phyloP scores from a whole-genome alignment of 2,113 vertebrate species.

The Cnemophilus loriae region DNA sequence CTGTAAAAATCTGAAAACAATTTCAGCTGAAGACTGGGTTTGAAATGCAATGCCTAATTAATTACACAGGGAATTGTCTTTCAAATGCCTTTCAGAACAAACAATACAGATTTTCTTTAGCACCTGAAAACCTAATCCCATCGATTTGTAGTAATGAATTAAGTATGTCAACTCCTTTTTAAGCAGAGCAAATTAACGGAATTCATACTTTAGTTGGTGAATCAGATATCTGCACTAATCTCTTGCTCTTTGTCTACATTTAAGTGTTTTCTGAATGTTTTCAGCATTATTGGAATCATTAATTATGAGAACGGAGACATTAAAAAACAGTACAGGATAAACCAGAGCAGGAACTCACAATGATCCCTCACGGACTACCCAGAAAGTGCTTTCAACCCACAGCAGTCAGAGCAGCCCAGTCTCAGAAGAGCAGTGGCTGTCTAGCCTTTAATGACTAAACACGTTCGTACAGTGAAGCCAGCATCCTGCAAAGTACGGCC shows the following conservation, averaged over 20 bases:
- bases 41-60: background rate
- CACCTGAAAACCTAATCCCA: constrained; percentile 1
- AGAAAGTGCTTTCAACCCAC: background rate
- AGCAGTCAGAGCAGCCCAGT: background rate
- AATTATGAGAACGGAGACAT: background rate
- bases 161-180: background rate
- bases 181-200: background rate
- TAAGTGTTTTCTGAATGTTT: background rate
- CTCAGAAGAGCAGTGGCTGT: background rate
- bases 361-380: background rate
- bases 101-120: background rate
- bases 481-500: background rate
- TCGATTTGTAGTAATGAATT: background rate
- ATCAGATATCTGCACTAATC: background rate
- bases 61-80: constrained; percentile 4
- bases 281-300: background rate
- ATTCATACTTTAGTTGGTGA: background rate
- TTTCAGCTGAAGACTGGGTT: background rate
- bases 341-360: background rate
- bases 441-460: background rate
- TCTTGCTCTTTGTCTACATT: background rate
- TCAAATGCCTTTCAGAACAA: background rate
- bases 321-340: background rate
- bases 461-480: rapidly evolving
- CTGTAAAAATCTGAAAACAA: background rate